phyloP scores from a whole-genome alignment of 2,797 vertebrate species.

The Gymnocypris eckloni region DNA sequence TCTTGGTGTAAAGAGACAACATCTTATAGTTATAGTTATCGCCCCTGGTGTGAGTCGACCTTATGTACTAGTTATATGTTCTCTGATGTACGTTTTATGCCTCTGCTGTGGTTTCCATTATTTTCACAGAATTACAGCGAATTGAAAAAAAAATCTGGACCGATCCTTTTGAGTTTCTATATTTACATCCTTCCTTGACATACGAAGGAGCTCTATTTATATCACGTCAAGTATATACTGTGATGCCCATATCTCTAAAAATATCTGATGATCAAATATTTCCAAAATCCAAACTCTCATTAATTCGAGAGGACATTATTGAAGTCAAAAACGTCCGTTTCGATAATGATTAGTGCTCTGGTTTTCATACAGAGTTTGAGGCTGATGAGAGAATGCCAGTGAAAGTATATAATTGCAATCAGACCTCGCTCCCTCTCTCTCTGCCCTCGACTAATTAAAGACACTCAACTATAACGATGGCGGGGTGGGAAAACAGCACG shows the following conservation, averaged over 20 bases:
- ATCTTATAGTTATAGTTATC: background rate
- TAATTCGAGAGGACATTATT: background rate
- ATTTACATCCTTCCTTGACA: background rate
- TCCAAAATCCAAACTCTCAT: background rate
- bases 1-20: background rate
- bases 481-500: slow-evolving; percentile 16
- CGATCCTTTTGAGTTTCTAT: background rate
- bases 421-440: slow-evolving; percentile 7
- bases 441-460: slow-evolving; percentile 53
- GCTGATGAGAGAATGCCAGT: slow-evolving; percentile 26
- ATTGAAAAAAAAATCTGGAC: background rate
- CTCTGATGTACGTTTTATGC: no score
- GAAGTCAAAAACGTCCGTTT: background rate
- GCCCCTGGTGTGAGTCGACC: background rate
- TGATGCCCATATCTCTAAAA: background rate
- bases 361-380: slow-evolving; percentile 14
- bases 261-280: background rate
- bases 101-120: background rate
- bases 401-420: slow-evolving; percentile 53
- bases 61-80: no score
- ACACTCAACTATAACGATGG: slow-evolving; percentile 49
- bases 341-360: slow-evolving; percentile 4
- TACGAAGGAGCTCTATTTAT: background rate
- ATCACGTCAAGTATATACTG: slow-evolving; percentile 1
- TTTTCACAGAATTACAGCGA: background rate